These are phyloP conservation scores for Atta cephalotes DNA, from an alignment of 1,140 invertebrate species.

Conservation along the genomic window DNA sequence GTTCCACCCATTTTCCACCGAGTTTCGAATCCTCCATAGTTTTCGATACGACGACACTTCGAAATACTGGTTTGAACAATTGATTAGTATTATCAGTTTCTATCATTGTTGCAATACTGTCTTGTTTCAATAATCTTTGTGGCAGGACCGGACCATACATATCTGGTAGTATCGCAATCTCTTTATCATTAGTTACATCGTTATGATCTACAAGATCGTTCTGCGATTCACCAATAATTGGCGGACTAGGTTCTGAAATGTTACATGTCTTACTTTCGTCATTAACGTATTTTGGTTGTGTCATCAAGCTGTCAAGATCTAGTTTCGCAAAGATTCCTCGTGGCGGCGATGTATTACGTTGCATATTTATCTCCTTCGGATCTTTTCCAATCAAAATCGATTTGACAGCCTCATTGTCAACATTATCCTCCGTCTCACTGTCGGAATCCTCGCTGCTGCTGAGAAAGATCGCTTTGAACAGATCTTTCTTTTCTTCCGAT, in stretches of 20 bases:
- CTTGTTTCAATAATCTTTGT: slow-evolving; percentile 65
- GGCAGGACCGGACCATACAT: slow-evolving; percentile 88
- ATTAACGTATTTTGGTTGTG: slow-evolving; percentile 13
- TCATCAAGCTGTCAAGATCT: slow-evolving; percentile 88
- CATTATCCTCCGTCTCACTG: slow-evolving; percentile 83
- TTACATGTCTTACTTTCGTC: neutral
- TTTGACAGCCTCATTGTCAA: slow-evolving; percentile 79
- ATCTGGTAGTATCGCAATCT: slow-evolving; percentile 59
- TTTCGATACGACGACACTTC: slow-evolving; percentile 74
- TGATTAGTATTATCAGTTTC: slow-evolving; percentile 31
- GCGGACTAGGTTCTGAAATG: neutral
- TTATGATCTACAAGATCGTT: neutral
- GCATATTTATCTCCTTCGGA: slow-evolving; percentile 83
- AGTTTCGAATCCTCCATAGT: slow-evolving; percentile 43
- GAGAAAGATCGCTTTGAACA: slow-evolving; percentile 90
- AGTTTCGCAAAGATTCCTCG: slow-evolving; percentile 92
- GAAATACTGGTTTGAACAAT: slow-evolving; percentile 75
- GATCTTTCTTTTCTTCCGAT: slow-evolving; percentile 87
- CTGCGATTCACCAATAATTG: neutral
- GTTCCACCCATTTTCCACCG: slow-evolving; percentile 83
- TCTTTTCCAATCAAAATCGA: slow-evolving; percentile 80
- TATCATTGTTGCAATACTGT: neutral
- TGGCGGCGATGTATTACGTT: slow-evolving; percentile 89
- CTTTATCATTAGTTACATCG: neutral
- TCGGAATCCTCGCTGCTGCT: slow-evolving; percentile 88